Conservation (phyloP, 2,797 vertebrate genomes). For the Phaenicophaeus curvirostris region DNA sequence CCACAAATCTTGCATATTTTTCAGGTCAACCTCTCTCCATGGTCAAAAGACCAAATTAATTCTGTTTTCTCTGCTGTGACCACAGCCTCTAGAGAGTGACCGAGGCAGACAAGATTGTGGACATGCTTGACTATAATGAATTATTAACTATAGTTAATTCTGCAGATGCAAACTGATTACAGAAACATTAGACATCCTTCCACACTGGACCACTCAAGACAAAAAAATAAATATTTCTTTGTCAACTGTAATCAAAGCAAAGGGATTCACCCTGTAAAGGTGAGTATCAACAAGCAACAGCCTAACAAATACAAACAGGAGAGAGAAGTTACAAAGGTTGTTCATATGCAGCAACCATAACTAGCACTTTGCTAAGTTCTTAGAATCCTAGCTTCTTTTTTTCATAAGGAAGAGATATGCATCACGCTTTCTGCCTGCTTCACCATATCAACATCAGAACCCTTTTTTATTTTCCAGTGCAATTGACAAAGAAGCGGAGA, state of each 20-base stretch:
- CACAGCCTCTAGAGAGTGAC: neutral
- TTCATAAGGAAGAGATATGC: neutral
- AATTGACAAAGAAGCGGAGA: neutral
- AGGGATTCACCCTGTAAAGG: neutral
- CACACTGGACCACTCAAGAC: neutral
- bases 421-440: conserved; percentile 22
- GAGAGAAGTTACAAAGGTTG: neutral
- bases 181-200: neutral
- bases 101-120: fast-evolving
- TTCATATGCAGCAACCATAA: neutral
- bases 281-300: neutral
- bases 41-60: neutral
- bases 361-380: neutral
- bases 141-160: neutral
- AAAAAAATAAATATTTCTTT: neutral
- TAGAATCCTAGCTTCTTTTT: neutral
- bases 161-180: neutral
- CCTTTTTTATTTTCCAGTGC: neutral
- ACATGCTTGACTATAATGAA: neutral
- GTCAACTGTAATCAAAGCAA: neutral
- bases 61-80: neutral
- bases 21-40: neutral
- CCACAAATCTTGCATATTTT: neutral
- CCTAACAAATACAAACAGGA: neutral
- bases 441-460: neutral